Conservation (phyloP, 2,797 vertebrate genomes). For the Sebastes dallii region DNA sequence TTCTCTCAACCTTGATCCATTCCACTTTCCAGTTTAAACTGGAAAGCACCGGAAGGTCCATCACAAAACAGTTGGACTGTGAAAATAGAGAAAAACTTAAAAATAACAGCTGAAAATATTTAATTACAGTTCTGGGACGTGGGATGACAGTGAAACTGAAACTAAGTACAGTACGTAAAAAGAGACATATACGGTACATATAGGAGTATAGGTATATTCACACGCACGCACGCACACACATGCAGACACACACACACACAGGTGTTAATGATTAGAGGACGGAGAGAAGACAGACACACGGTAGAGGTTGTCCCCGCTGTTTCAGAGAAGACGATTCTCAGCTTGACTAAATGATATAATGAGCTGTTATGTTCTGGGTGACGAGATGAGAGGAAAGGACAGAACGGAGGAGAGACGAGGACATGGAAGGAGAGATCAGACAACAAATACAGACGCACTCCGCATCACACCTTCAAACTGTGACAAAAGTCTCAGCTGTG, state of each 20-base stretch:
- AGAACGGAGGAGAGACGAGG: conserved; percentile 55
- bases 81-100: conserved; percentile 27
- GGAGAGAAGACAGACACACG: conserved; percentile 63
- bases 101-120: conserved; percentile 1
- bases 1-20: conserved; percentile 67
- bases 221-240: conserved; percentile 11
- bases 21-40: conserved; percentile 52
- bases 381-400: conserved; percentile 72
- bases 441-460: conserved; percentile 42
- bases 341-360: conserved; percentile 80
- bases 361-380: conserved; percentile 73
- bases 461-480: conserved; percentile 57
- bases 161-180: not conserved
- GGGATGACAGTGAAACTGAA: not conserved
- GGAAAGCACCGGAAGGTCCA: conserved; percentile 15
- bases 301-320: conserved; percentile 70
- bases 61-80: conserved; percentile 38
- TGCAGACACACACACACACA: conserved; percentile 6
- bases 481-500: conserved; percentile 63
- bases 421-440: conserved; percentile 33
- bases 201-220: not conserved
- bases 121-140: not conserved
- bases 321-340: conserved; percentile 73
- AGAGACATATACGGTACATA: not conserved
- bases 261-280: conserved; percentile 77